These are phyloP conservation scores for Falco novaeseelandiae DNA, from an alignment of 2,797 vertebrate genomes.

Conservation along the genomic window DNA sequence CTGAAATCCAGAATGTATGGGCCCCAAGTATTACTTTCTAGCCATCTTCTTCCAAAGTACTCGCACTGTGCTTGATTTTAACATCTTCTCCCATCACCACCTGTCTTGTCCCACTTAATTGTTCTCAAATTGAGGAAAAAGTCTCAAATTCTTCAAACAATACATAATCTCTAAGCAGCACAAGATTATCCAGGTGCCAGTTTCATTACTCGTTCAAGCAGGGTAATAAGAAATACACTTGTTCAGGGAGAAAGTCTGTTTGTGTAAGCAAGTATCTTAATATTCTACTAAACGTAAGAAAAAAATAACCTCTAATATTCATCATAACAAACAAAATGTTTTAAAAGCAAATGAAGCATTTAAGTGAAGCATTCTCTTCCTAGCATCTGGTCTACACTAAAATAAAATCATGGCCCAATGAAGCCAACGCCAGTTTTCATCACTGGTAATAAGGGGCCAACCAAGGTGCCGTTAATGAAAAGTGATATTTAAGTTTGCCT, in stretches of 20 bases:
- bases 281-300: neutral
- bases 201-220: neutral
- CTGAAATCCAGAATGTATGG: neutral
- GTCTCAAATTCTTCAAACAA: neutral
- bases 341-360: neutral
- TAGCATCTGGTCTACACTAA: neutral
- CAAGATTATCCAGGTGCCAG: neutral
- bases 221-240: neutral
- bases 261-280: neutral
- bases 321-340: neutral
- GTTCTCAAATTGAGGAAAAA: neutral
- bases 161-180: neutral
- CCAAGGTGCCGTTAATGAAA: neutral
- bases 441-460: neutral
- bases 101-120: neutral
- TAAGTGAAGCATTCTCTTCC: neutral
- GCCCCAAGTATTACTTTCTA: neutral
- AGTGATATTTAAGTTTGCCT: neutral
- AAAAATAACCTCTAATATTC: neutral
- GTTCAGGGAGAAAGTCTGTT: neutral
- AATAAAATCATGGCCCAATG: neutral
- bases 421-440: neutral
- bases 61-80: neutral
- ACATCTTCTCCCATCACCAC: neutral
- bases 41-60: neutral